phyloP scores from a whole-genome alignment of 2,113 vertebrate species.

The Passer montanus region DNA sequence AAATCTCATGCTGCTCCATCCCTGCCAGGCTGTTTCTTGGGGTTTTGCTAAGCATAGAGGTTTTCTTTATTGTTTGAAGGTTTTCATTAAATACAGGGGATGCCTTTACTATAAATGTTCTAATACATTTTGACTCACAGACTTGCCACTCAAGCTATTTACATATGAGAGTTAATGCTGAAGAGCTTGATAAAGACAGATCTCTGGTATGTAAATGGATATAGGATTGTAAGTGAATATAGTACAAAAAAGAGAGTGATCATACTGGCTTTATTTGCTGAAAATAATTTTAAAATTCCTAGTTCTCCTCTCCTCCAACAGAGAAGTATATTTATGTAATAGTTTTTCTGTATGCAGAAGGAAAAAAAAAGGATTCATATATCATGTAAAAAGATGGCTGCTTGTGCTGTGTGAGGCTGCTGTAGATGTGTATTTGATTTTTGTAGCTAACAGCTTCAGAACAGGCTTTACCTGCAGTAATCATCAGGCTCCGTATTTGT shows the following conservation, averaged over 20 bases:
- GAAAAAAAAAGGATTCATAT: background rate
- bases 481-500: background rate
- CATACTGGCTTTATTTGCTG: background rate
- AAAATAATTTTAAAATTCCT: background rate
- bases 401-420: background rate
- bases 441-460: background rate
- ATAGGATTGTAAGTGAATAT: background rate
- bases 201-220: background rate
- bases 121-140: background rate
- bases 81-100: background rate
- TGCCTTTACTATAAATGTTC: background rate
- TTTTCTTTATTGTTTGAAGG: background rate
- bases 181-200: background rate
- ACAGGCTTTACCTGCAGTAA: background rate
- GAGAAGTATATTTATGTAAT: background rate
- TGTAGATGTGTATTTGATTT: background rate
- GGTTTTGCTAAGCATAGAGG: background rate
- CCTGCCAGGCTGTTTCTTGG: background rate
- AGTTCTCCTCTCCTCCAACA: background rate
- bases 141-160: background rate
- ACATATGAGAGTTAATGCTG: background rate
- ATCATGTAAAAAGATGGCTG: background rate
- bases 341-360: background rate
- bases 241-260: background rate
- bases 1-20: background rate